phyloP scores from a whole-genome alignment of 1,140 invertebrate genomes.

The Penaeus chinensis region DNA sequence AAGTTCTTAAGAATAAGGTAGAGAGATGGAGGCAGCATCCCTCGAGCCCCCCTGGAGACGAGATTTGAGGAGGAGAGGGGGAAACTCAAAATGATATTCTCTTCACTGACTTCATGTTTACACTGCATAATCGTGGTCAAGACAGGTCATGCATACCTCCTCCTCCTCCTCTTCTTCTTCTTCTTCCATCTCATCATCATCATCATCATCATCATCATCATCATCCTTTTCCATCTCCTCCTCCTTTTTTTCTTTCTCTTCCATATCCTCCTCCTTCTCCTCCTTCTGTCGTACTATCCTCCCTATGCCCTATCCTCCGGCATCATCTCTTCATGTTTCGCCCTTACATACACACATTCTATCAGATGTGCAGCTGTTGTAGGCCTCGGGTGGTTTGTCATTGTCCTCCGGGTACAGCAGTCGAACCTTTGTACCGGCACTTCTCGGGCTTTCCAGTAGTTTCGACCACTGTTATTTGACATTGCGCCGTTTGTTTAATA shows the following conservation, averaged over 20 bases:
- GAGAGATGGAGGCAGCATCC: no score
- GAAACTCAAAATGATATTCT: not conserved
- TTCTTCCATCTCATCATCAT: not conserved
- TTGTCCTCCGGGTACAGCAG: no score
- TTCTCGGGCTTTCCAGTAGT: no score
- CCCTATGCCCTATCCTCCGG: not conserved
- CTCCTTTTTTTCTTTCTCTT: not conserved
- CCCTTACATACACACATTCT: not conserved
- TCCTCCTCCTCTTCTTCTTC: not conserved
- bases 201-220: not conserved
- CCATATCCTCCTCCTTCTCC: not conserved
- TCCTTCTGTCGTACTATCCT: not conserved
- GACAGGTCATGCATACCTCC: not conserved
- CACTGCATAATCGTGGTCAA: no score
- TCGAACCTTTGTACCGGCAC: no score
- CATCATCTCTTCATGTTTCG: not conserved
- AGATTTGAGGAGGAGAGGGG: no score
- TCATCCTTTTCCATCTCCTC: not conserved
- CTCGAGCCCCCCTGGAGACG: no score
- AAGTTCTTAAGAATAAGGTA: no score
- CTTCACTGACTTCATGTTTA: not conserved
- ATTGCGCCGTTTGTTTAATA: no score
- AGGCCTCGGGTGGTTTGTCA: no score
- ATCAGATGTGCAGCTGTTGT: no score
- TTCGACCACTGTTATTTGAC: no score